Conservation (phyloP, 2,113 vertebrate species). For the Lutjanus erythropterus region DNA sequence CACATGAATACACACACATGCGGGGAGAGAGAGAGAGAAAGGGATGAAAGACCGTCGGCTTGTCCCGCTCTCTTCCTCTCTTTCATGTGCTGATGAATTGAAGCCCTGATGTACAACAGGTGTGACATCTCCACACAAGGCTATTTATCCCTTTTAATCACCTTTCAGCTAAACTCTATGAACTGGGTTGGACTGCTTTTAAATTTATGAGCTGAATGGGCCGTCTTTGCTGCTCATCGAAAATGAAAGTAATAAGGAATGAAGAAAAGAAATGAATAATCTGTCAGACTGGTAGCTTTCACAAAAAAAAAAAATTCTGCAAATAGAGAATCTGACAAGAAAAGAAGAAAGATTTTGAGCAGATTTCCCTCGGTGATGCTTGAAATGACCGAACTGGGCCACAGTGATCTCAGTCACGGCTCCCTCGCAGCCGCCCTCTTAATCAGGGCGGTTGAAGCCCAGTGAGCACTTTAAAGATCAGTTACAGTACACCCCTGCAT, state of each 20-base stretch:
- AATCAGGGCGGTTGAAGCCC: constrained; percentile 37
- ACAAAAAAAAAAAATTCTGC: too few relatives aligned
- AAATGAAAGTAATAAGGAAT: constrained; percentile 22
- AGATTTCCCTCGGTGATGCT: constrained; percentile 42
- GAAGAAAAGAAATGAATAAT: not conserved
- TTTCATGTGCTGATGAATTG: constrained; percentile 71
- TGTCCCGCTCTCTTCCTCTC: constrained; percentile 40
- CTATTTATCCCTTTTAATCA: constrained; percentile 67
- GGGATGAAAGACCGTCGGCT: constrained; percentile 60
- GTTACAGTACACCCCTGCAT: constrained; percentile 21
- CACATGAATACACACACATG: constrained; percentile 21
- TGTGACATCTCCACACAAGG: constrained; percentile 50
- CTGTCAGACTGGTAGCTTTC: not conserved
- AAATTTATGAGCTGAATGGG: constrained; percentile 28
- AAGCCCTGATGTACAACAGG: constrained; percentile 66
- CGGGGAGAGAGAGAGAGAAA: constrained; percentile 27
- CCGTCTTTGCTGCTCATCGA: constrained; percentile 19
- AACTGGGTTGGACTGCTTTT: constrained; percentile 29
- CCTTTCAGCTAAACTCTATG: constrained; percentile 40
- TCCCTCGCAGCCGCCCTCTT: constrained; percentile 31
- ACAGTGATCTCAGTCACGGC: constrained; percentile 30
- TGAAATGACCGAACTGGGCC: constrained; percentile 37
- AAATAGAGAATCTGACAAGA: not conserved
- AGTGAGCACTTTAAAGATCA: constrained; percentile 45
- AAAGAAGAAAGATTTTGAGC: constrained; percentile 3